Base-by-base conservation (phyloP, 2,888 invertebrate genomes). In the Formica aserva region DNA sequence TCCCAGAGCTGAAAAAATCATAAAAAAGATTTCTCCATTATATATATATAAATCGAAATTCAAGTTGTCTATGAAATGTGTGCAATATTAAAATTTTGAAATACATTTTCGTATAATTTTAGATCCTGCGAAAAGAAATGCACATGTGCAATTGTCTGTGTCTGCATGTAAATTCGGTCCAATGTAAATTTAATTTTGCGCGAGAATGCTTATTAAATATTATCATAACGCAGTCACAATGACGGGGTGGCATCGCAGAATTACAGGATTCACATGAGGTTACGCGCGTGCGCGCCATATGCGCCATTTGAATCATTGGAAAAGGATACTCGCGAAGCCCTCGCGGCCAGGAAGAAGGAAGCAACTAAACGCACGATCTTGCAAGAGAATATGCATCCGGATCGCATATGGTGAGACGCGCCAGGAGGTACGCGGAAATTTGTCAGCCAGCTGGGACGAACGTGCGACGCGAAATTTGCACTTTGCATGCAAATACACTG, bases 301-400 rank as follows among this genome's bases (percentile, higher is more conserved):
- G 77, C 60, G 57, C 18, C 22, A 26, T 38, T 76, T 45, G 41
- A 55, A 72, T 72, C 32, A 72, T 72, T 22, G 60, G 15, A 13
- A 60, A 60, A 72, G 60, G 74, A 72, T 71, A 45, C 4, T 60
- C 45, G 78, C 45, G 60, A 78, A 72, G 74, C 55, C 66, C n/a
- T 77, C 38, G 55, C 74, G 57, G 57, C 60, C 74, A 60, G 74
- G 57, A 60, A 72, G 74, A 9, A 78, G 60, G 55, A 77, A 67
- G 29, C 69, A 29, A 41, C 52, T 9, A 55, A 69, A 55, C 29
- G 29, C n/a, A 29, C 38, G 65, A 77, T 78, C 78, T 22, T 32
- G 78, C 22, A 78, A 71, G 60, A 45, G 55, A 60, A 60, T 55
- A 32, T 57, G 72, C 72, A 67, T 67, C 69, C 76, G 69, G 52